Conservation (phyloP, 2,888 invertebrate species). For the Lordiphosa fenestrarum region DNA sequence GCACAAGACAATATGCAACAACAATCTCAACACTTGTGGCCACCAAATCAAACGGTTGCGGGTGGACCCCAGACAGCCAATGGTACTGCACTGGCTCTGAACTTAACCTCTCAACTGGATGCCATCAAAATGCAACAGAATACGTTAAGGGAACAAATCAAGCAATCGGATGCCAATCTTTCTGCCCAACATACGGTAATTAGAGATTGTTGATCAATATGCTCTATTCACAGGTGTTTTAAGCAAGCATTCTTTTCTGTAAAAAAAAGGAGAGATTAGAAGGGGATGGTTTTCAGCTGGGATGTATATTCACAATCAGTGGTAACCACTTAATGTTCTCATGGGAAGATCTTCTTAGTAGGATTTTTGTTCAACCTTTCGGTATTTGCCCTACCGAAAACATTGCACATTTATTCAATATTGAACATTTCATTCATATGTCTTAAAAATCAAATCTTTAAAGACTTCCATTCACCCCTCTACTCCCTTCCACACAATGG, state of each 20-base stretch:
- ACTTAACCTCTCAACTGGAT: slow-evolving; percentile 81
- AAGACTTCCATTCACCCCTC: too few relatives aligned
- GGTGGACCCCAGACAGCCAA: slow-evolving; percentile 41
- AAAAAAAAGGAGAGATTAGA: slow-evolving; percentile 11
- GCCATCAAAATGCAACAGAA: slow-evolving; percentile 88
- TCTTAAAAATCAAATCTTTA: too few relatives aligned
- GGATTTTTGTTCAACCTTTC: too few relatives aligned
- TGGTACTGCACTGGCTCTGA: slow-evolving; percentile 61
- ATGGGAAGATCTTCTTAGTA: too few relatives aligned
- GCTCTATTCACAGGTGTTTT: slow-evolving; percentile 35
- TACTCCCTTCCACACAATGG: too few relatives aligned
- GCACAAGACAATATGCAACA: slow-evolving; percentile 47
- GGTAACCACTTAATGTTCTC: not conserved
- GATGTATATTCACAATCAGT: slow-evolving; percentile 6
- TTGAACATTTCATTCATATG: too few relatives aligned
- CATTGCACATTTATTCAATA: too few relatives aligned
- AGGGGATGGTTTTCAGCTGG: not conserved
- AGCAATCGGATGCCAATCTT: slow-evolving; percentile 97
- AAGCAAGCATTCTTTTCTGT: slow-evolving; percentile 14
- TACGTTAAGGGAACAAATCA: slow-evolving; percentile 93
- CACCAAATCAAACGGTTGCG: slow-evolving; percentile 24
- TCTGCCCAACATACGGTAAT: slow-evolving; percentile 94
- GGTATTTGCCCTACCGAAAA: too few relatives aligned
- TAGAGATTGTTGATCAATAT: slow-evolving; percentile 25
- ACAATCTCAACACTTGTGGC: slow-evolving; percentile 56